A percentile compares a stretch with the other conserved stretches of the same genome.
phyloP scores from a whole-genome alignment of 2,888 invertebrate genomes.

The Silvanus unidentatus region DNA sequence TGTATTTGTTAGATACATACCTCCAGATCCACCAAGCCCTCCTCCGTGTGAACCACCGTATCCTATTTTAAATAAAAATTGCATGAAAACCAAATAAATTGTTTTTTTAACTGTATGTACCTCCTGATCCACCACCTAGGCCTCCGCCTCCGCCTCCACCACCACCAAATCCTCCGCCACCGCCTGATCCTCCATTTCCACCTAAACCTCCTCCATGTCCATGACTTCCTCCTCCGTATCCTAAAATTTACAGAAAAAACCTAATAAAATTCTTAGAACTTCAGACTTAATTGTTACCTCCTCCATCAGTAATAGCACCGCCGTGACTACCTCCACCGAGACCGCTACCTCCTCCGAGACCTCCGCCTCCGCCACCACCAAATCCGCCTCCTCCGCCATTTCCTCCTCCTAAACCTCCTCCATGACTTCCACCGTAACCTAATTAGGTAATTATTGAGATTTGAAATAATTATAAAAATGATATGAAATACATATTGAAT shows the following conservation, averaged over 20 bases:
- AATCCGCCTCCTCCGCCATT: conserved; percentile 12
- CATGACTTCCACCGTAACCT: conserved; percentile 16
- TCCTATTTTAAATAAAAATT: conserved; percentile 1
- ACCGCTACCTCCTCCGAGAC: conserved; percentile 14
- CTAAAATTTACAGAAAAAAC: no score
- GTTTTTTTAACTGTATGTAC: conserved; percentile 1
- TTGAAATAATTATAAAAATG: no score
- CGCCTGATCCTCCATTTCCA: no score
- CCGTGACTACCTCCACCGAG: conserved; percentile 9
- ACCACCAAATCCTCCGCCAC: conserved; percentile 9
- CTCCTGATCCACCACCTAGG: conserved; percentile 8
- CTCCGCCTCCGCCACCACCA: conserved; percentile 18
- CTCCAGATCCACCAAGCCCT: conserved; percentile 8
- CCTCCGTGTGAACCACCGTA: conserved; percentile 3
- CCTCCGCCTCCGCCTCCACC: conserved; percentile 1
- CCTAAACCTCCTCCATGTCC: no score
- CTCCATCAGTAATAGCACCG: no score
- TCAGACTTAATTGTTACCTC: no score
- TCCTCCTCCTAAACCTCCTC: conserved; percentile 20
- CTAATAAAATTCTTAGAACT: no score
- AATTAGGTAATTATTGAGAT: no score
- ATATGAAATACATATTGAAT: no score
- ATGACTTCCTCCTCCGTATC: no score
- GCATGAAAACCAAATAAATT: background rate
- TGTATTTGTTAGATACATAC: no score